Evolutionary conservation across 1,140 invertebrate species (phyloP).

Genomic region (Lysiphlebus fabarum): DNA sequence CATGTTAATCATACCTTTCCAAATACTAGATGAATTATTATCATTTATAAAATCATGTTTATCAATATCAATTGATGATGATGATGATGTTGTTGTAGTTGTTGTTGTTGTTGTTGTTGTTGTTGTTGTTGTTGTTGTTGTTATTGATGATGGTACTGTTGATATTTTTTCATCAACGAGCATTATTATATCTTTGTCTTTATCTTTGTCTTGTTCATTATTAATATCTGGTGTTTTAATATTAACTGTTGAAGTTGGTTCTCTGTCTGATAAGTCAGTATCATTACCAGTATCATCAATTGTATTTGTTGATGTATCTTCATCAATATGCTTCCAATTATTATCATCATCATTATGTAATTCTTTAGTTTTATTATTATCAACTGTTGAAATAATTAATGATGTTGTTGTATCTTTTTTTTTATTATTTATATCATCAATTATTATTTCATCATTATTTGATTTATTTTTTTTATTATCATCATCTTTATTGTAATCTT

Average conservation of each 20-base stretch:
- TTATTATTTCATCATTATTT: constrained; percentile 20
- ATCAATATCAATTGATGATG: no score
- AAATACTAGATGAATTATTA: constrained; percentile 66
- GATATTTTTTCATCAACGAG: background rate
- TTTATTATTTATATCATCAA: constrained; percentile 27
- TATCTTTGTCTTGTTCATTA: constrained; percentile 36
- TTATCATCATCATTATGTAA: no score
- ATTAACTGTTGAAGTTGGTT: constrained; percentile 60
- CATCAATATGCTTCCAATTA: constrained; percentile 49
- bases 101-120: constrained; percentile 18
- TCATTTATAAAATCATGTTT: no score
- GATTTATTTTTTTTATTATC: constrained; percentile 12
- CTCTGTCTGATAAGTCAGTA: constrained; percentile 54
- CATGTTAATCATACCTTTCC: constrained; percentile 87
- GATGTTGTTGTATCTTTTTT: constrained; percentile 29
- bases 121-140: constrained; percentile 25
- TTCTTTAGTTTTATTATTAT: constrained; percentile 39
- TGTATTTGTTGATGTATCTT: constrained; percentile 47
- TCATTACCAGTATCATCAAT: constrained; percentile 47
- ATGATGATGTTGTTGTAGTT: no score
- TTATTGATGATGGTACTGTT: constrained; percentile 37
- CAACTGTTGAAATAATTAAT: constrained; percentile 41
- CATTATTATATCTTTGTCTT: no score
- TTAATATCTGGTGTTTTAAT: constrained; percentile 60
- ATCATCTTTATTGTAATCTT: constrained; percentile 16